Evolutionary conservation across 2,888 invertebrate species (phyloP).

Genomic region (Mimas tiliae): DNA sequence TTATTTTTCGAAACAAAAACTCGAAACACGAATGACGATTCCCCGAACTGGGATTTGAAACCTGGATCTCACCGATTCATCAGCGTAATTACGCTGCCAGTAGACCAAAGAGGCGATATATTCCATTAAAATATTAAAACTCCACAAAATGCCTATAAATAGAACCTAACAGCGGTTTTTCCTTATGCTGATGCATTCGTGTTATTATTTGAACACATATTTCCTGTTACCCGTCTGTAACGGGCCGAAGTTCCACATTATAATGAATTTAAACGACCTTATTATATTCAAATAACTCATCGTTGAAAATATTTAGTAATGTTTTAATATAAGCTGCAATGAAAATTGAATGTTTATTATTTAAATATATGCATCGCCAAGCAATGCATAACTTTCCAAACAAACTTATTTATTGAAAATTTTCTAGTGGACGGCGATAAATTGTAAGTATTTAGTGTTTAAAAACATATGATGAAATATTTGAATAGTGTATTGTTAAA

Average conservation of each 20-base stretch:
- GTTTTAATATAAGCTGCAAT: not conserved
- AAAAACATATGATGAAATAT: constrained; percentile 7
- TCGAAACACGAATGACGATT: no score
- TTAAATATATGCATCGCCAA: constrained; percentile 13
- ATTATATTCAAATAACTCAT: not conserved
- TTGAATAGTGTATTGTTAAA: not conserved
- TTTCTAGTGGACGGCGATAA: not conserved
- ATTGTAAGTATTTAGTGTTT: not conserved
- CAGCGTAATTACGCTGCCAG: no score
- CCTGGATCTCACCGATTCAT: no score
- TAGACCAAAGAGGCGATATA: no score
- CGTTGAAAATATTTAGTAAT: not conserved
- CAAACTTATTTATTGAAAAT: constrained; percentile 1
- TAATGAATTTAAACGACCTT: not conserved
- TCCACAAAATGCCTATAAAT: not conserved
- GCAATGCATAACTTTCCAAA: constrained; percentile 11
- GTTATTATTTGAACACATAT: not conserved
- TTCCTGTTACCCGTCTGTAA: not conserved
- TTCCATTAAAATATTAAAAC: not conserved
- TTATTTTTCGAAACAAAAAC: no score
- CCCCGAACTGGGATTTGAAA: no score
- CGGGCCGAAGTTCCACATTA: not conserved
- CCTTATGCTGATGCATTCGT: constrained; percentile 8
- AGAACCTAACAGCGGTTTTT: not conserved
- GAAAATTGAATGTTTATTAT: not conserved